A percentile compares a stretch with the other conserved stretches of the same genome.
phyloP scores from a whole-genome alignment of 2,113 vertebrate genomes.

The Mungos mungo region DNA sequence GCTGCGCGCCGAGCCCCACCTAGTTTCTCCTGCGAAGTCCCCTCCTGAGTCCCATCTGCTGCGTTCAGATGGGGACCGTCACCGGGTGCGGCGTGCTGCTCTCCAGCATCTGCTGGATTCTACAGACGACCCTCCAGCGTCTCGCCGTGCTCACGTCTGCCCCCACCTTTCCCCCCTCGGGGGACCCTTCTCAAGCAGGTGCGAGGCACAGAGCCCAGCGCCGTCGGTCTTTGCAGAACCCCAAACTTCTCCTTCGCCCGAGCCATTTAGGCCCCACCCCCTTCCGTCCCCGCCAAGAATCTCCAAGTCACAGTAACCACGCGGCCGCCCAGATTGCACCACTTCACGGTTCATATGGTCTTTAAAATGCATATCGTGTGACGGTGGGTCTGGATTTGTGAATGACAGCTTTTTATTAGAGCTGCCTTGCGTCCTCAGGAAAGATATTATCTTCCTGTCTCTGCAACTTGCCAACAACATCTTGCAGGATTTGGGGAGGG shows the following conservation, averaged over 20 bases:
- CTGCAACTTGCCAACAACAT: neutral
- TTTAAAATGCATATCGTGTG: conserved; percentile 37
- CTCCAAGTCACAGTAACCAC: accelerated
- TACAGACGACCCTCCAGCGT: neutral
- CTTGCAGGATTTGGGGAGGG: neutral
- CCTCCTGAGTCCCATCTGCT: neutral
- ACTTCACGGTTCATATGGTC: conserved; percentile 45
- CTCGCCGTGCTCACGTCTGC: neutral
- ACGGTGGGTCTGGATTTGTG: conserved; percentile 19
- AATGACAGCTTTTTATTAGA: conserved; percentile 61
- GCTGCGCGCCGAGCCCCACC: accelerated
- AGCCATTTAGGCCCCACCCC: neutral
- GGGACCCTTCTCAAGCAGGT: neutral
- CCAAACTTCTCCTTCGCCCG: neutral
- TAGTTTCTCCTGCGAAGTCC: neutral
- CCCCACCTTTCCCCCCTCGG: neutral
- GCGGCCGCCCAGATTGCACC: neutral
- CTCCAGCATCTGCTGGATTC: neutral
- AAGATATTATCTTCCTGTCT: neutral
- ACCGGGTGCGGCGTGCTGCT: neutral
- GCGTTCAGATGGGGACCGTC: neutral
- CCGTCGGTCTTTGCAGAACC: neutral
- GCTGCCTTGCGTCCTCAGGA: neutral
- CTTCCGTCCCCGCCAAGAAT: neutral
- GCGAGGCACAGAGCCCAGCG: neutral